Base-by-base conservation (phyloP, 2,113 vertebrate species). In the Caranx melampygus region DNA sequence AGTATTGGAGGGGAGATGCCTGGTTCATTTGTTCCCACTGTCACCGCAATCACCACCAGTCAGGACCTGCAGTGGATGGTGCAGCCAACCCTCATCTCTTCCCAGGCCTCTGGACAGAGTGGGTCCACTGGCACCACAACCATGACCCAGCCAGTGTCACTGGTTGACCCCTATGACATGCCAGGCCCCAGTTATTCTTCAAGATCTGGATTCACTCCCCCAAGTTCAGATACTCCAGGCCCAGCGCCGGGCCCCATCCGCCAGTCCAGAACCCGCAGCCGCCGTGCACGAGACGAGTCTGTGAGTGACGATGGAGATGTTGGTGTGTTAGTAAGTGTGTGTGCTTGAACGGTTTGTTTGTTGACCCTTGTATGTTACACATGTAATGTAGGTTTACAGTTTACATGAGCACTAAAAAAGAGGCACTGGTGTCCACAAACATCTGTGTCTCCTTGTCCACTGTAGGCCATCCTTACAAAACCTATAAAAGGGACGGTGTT, bases 61-160 rank as follows among this genome's bases (percentile, higher is more conserved):
- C 98, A 97, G 93, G 98, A 99, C 89, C 95, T 99, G 91, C 98
- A 98, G 97, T 99, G 98, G 98, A 93, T 99, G 93, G 97, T 98
- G 57, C 97, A 98, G 78, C 97, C 98, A 14, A 98, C 97, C 44
- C 96, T 99, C 77, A 96, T 97, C 91, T 97, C 97, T 70, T 99
- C 97, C 15, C 96, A 98, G 92, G 97, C 97, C 54, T 97, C 97
- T 86, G 96, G 96, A 3, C 96, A 96, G 87, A 94, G 95, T 44
- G 72, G 90, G 52, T 86, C 92, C 87, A 74, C 93, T 77, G 57
- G 93, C 57, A 89, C 95, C 70, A 63, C 94, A 31, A 89, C 94
- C 89, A 95, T 95, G 94, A 94, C 94, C 60, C 94, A 95, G 76
- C 90, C 94, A 0, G 89, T 83, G 79, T 94, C 1, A 80, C 92